Conservation (phyloP, 2,797 vertebrate species). For the Lateolabrax maculatus region DNA sequence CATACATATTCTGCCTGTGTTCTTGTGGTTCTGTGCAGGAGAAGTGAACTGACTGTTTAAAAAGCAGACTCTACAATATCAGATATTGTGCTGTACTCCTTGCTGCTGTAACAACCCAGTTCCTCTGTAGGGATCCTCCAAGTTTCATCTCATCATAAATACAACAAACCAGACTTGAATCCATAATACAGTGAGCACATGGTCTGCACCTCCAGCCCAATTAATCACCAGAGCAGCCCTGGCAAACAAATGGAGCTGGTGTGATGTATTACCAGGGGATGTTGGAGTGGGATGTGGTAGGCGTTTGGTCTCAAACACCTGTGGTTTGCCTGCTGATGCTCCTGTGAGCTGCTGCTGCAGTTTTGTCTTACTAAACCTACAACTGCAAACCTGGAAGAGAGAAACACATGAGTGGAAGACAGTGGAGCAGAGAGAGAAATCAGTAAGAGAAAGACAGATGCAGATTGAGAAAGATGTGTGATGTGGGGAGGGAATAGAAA, state of each 20-base stretch:
- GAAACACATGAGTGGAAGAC: conserved; percentile 15
- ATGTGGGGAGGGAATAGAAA: conserved; percentile 43
- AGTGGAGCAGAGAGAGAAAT: conserved; percentile 18
- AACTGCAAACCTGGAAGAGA: conserved; percentile 39
- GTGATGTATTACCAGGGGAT: conserved; percentile 36
- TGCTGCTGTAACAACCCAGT: conserved; percentile 21
- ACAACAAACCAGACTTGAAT: conserved; percentile 36
- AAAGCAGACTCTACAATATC: background rate
- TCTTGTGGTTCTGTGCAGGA: background rate
- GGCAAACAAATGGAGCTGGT: conserved; percentile 26
- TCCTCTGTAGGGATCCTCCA: conserved; percentile 16
- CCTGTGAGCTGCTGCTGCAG: conserved; percentile 38
- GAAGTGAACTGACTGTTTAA: background rate
- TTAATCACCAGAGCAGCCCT: conserved; percentile 54
- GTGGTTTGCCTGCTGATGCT: conserved; percentile 34
- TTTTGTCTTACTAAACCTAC: conserved; percentile 60
- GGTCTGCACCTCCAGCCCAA: background rate
- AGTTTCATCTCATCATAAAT: conserved; percentile 32
- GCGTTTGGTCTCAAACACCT: conserved; percentile 47
- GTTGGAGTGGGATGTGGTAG: conserved; percentile 14
- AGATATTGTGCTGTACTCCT: background rate
- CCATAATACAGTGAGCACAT: conserved; percentile 26
- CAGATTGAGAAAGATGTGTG: conserved; percentile 42
- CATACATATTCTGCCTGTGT: background rate
- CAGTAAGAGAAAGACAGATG: conserved; percentile 26